These are phyloP conservation scores for Rhodinocichla rosea DNA, from an alignment of 2,113 vertebrate genomes.

Conservation along the genomic window DNA sequence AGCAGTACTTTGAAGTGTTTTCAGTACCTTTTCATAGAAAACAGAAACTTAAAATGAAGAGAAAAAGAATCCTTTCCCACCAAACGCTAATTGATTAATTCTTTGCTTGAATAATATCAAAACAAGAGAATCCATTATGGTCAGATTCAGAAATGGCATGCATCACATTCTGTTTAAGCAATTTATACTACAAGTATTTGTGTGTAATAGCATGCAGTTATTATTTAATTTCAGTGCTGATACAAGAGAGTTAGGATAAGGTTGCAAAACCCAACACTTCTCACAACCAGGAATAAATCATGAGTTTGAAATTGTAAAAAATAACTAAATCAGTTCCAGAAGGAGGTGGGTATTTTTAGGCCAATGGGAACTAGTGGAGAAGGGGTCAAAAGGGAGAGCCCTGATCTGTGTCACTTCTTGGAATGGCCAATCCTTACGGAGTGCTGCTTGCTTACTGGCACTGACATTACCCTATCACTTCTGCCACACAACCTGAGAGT, in stretches of 20 bases:
- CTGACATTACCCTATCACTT: background rate
- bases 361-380: background rate
- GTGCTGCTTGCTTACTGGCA: background rate
- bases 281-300: background rate
- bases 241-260: background rate
- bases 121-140: background rate
- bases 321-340: background rate
- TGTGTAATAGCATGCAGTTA: background rate
- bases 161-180: background rate
- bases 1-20: background rate
- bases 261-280: background rate
- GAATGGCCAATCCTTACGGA: background rate
- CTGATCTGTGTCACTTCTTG: background rate
- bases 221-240: background rate
- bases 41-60: background rate
- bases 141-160: background rate
- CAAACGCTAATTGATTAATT: background rate
- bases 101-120: background rate
- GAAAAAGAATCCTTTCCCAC: background rate
- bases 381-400: background rate
- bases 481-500: background rate
- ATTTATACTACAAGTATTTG: background rate
- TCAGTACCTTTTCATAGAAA: conserved; percentile 29
- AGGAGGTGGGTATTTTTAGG: background rate
- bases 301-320: background rate